Evolutionary conservation across 2,797 vertebrate genomes (phyloP), one percentile per base, ranked within the genome.

Genomic region (Cygnus olor): DNA sequence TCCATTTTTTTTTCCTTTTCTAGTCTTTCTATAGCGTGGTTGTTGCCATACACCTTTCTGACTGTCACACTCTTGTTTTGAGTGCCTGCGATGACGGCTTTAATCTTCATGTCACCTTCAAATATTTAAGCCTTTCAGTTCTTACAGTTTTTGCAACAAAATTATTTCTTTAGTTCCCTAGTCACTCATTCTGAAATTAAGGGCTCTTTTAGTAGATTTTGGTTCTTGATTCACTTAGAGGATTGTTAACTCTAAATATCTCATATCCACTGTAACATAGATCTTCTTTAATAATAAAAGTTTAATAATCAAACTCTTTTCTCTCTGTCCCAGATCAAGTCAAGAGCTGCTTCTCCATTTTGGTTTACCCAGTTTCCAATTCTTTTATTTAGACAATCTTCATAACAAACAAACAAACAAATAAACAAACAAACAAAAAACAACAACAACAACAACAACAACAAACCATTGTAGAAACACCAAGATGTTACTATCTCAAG

Each of bases 191-290:
- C 40, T 28, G 27, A 79, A 88, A 60, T 38, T 57, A 58, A 53
- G 21, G 60, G 7, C 15, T 64, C 13, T 47, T 77, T 14, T 56
- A 38, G 25, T 15, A 64, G 5, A 6, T 76, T 82, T 57, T 45
- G 9, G 4, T 51, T 80, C 45, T 79, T 82, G 32, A 69, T 85
- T 93, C 40, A 11, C 14, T 88, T 47, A 47, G 20, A 91, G 32
- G 19, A 34, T 6, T 74, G 10, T 40, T 69, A 34, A 32, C 19
- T 71, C 36, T 61, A 57, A 83, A 69, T 20, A 21, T 40, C n/a
- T 73, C 30, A 11, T 0, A 0, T 6, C 3, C 5, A 42, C 7
- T 51, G 4, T 32, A 74, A 30, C 4, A 34, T 27, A 58, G 7
- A 14, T 10, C 4, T 58, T 65, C 30, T 40, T 77, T 40, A 74